Conservation (phyloP, 2,113 vertebrate genomes). For the Python bivittatus region DNA sequence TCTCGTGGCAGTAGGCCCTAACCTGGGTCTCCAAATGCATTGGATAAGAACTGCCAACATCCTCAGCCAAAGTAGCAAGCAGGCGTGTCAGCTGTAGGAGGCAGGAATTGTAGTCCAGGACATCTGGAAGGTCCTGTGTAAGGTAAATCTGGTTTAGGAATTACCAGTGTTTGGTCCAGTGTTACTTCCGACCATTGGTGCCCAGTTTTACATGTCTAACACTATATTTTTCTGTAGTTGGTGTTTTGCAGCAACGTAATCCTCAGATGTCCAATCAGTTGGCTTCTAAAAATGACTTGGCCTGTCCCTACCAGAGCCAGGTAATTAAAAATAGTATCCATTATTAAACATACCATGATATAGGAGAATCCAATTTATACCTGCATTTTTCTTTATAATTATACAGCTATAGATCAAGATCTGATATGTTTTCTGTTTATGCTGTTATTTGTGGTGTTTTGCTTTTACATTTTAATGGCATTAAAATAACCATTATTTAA, state of each 20-base stretch:
- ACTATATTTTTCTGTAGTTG: conserved; percentile 41
- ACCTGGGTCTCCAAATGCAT: background rate
- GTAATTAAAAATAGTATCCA: conserved; percentile 38
- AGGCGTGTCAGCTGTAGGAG: background rate
- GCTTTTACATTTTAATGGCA: background rate
- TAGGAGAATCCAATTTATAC: background rate
- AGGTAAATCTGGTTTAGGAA: background rate
- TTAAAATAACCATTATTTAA: background rate
- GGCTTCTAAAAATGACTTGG: conserved; percentile 29
- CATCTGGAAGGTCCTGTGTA: background rate
- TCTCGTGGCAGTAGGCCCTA: background rate
- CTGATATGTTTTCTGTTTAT: background rate
- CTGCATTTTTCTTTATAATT: background rate
- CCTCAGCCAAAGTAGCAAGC: background rate
- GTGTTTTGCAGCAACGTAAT: conserved; percentile 65
- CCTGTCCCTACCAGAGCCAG: conserved; percentile 53
- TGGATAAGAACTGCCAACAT: background rate
- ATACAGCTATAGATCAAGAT: background rate
- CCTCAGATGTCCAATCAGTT: conserved; percentile 75
- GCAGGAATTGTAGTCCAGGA: background rate
- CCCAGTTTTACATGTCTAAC: conserved; percentile 18
- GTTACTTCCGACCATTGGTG: background rate
- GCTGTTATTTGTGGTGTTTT: background rate
- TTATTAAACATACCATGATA: background rate
- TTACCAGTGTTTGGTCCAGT: background rate